Base-by-base conservation (phyloP, 2,797 vertebrate species). In the Paratrypauchen microcephalus region DNA sequence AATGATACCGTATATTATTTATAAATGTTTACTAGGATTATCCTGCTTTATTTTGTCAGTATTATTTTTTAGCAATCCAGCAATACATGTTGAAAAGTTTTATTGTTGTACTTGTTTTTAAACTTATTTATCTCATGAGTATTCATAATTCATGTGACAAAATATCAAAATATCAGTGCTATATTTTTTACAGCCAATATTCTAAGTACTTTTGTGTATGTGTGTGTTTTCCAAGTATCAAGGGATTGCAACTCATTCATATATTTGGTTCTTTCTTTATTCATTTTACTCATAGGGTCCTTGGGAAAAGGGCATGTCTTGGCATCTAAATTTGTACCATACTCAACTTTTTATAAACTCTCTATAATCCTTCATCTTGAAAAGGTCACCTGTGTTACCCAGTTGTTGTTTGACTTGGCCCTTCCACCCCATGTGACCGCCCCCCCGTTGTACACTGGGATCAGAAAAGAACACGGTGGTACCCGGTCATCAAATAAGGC, bases 401-500 rank as follows among this genome's bases (percentile, higher is more conserved):
- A 24, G 32, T 63, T 21, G 39, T 45, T 16, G 61, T 26, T 24
- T 23, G 39, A 30, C 61, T 47, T 47, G 61, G 61, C 61, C 61
- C 15, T 13, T 62, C 36, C 7, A 12, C 36, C 41, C 58, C 7
- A 13, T 41, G 60, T 62, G 60, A 24, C 36, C 60, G n/a, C 60
- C 36, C 60, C 36, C 12, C n/a, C 21, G 45, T 63, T 21, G 6
- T 63, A 19, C 13, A 24, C 36, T 63, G 61, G 16, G 21, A 47
- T 63, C 61, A 63, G 36, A 45, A 45, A 62, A 45, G 36, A 39
- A 63, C 61, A 63, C 9, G 39, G 13, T 12, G 13, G 12, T 63
- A 39, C 61, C 61, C 61, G 6, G 39, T 63, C 61, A 45, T 63
- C 36, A 26, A 63, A 45, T 63, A 63, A 24, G 61, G 61, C 13